Evolutionary conservation across 2,113 vertebrate genomes (phyloP).

Genomic region (Osmerus eperlanus): DNA sequence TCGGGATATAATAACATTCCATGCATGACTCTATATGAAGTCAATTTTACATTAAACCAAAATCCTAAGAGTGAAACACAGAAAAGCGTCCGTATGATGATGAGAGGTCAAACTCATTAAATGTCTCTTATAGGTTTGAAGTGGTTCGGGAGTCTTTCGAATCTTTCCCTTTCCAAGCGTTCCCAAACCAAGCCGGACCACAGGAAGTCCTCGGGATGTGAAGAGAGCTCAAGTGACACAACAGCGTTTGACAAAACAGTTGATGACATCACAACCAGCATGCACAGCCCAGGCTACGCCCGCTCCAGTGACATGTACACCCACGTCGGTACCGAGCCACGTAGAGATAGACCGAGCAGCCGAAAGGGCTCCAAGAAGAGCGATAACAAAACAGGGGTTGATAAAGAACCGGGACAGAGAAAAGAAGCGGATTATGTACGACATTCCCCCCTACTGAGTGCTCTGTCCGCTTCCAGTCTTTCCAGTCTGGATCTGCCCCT

Average conservation of each 20-base stretch:
- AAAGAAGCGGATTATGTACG: conserved; percentile 36
- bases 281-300: conserved; percentile 70
- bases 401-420: not conserved
- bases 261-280: conserved; percentile 73
- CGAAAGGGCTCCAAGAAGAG: conserved; percentile 20
- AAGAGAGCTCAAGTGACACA: conserved; percentile 17
- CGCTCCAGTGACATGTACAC: conserved; percentile 82
- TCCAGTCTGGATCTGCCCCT: conserved; percentile 12
- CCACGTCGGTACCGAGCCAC: conserved; percentile 85
- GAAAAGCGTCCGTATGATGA: too few relatives aligned
- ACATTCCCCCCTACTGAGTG: conserved; percentile 59
- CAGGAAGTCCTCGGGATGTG: conserved; percentile 3
- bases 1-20: conserved; percentile 37
- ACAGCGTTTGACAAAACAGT: conserved; percentile 46
- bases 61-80: too few relatives aligned
- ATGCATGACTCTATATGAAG: conserved; percentile 12
- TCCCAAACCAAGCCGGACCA: conserved; percentile 40
- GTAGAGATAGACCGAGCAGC: conserved; percentile 39
- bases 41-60: too few relatives aligned
- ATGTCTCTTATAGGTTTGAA: conserved; percentile 65
- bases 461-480: conserved; percentile 39
- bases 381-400: not conserved
- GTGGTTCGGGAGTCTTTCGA: conserved; percentile 81
- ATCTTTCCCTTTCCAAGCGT: conserved; percentile 55
- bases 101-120: not conserved